phyloP scores from a whole-genome alignment of 2,797 vertebrate species.

The Anas georgica region DNA sequence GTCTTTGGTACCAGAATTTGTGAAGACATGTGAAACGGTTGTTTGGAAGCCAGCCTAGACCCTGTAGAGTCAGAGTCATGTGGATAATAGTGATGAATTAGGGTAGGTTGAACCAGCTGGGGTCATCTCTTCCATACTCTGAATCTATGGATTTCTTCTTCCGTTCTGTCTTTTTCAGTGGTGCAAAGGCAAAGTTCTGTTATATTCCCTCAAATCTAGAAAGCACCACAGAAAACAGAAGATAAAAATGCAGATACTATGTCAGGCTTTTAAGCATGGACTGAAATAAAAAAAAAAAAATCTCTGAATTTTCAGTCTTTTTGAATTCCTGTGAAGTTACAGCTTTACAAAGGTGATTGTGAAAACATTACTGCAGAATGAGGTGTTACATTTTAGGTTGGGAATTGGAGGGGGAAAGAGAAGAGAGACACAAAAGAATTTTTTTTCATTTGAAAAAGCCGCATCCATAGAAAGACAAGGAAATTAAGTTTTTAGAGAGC shows the following conservation, averaged over 20 bases:
- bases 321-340: neutral
- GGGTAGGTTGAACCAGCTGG: neutral
- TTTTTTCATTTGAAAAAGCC: neutral
- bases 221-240: neutral
- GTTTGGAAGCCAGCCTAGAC: neutral
- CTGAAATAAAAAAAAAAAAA: neutral
- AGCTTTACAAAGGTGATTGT: neutral
- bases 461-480: neutral
- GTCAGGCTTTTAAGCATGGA: neutral
- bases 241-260: neutral
- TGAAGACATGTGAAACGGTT: neutral
- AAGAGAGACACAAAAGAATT: neutral
- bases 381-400: neutral
- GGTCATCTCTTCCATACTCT: neutral
- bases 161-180: neutral
- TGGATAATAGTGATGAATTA: neutral
- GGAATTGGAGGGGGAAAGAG: neutral
- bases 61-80: neutral
- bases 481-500: slow-evolving; percentile 8
- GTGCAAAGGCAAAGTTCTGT: neutral
- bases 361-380: neutral
- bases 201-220: neutral
- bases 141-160: neutral
- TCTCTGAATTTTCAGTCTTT: neutral
- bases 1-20: neutral